phyloP scores from a whole-genome alignment of 2,888 invertebrate genomes.

The Macrosoma leucophasiata region DNA sequence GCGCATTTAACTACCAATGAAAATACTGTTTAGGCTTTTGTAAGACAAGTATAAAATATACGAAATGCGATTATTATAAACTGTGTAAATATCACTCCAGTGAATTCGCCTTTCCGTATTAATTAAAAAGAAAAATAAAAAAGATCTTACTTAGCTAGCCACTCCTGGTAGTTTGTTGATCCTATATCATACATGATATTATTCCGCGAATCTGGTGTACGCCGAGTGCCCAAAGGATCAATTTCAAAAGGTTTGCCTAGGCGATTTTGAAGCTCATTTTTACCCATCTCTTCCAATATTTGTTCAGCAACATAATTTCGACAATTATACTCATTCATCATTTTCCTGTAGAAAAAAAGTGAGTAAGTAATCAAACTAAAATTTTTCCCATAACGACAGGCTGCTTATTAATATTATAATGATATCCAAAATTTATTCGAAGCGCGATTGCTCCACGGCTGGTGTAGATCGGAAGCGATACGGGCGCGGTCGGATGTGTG shows the following conservation, averaged over 20 bases:
- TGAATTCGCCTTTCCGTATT: too few species aligned
- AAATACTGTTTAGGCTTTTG: too few species aligned
- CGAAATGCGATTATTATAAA: too few species aligned
- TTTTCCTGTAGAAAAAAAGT: conserved; percentile 65
- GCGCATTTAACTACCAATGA: too few species aligned
- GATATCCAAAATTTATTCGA: too few species aligned
- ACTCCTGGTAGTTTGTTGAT: conserved; percentile 82
- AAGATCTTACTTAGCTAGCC: conserved; percentile 81
- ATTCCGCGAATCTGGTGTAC: conserved; percentile 51
- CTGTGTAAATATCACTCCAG: too few species aligned
- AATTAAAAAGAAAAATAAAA: conserved; percentile 15
- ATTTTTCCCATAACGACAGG: neutral
- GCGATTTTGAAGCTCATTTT: conserved; percentile 50
- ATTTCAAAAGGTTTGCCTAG: conserved; percentile 44
- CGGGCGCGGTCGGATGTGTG: too few species aligned
- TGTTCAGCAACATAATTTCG: conserved; percentile 84
- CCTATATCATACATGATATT: conserved; percentile 79
- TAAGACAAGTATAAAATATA: too few species aligned
- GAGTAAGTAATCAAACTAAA: neutral
- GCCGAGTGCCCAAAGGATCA: conserved; percentile 24
- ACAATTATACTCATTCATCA: conserved; percentile 87
- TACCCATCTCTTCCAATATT: conserved; percentile 79
- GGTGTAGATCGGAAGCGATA: too few species aligned
- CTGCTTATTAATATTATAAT: neutral
- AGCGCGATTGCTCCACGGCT: too few species aligned